A percentile compares a stretch with the other conserved stretches of the same genome.
These are phyloP conservation scores for Tenthredo scrophulariae DNA, from an alignment of 2,888 invertebrate species.

Conservation along the genomic window DNA sequence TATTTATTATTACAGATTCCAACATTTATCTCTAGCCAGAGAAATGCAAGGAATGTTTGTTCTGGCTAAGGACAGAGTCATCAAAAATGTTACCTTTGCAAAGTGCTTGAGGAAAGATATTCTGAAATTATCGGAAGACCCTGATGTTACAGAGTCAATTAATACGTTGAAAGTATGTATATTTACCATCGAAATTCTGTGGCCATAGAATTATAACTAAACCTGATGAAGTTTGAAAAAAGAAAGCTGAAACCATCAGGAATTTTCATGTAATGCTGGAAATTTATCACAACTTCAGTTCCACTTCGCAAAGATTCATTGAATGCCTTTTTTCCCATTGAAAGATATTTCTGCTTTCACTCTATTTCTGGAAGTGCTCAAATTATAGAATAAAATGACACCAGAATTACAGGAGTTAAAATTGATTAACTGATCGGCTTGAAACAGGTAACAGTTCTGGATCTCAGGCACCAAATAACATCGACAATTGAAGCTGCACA, in stretches of 20 bases:
- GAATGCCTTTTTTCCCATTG: too few species aligned
- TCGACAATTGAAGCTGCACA: constrained; percentile 82
- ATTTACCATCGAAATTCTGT: constrained; percentile 54
- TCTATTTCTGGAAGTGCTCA: neutral
- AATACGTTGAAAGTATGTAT: constrained; percentile 80
- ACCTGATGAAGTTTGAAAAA: neutral
- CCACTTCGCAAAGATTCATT: too few species aligned
- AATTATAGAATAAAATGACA: neutral
- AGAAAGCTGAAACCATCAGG: neutral
- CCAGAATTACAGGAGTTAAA: neutral
- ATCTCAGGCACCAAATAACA: constrained; percentile 81
- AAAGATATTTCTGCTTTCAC: neutral
- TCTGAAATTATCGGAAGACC: constrained; percentile 80
- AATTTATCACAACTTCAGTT: neutral
- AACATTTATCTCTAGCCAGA: constrained; percentile 85
- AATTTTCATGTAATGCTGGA: neutral
- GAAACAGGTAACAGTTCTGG: constrained; percentile 77
- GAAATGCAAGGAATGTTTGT: constrained; percentile 90
- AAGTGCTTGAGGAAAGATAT: constrained; percentile 87
- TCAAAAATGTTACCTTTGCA: constrained; percentile 90
- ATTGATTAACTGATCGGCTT: neutral
- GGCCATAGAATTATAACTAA: neutral
- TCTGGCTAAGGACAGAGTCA: constrained; percentile 87
- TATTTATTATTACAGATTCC: constrained; percentile 78
- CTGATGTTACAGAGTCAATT: constrained; percentile 83